These are phyloP conservation scores for Pocota personata DNA, from an alignment of 2,888 invertebrate genomes.

Conservation along the genomic window DNA sequence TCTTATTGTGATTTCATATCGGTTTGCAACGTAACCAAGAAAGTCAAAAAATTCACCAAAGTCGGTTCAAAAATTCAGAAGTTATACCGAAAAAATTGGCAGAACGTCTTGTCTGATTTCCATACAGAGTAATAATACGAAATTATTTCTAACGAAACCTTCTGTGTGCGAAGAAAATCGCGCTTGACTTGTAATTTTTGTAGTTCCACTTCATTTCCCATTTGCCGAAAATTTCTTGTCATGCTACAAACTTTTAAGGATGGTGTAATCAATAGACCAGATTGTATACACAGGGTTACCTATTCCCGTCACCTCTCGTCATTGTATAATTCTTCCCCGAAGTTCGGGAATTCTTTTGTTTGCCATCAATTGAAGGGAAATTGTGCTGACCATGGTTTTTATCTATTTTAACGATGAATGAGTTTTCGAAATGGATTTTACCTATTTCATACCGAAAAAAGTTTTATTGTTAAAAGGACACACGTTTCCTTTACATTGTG, in stretches of 20 bases:
- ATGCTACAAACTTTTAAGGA: neutral
- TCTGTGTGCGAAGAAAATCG: neutral
- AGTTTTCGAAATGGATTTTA: neutral
- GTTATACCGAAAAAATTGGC: too few species aligned
- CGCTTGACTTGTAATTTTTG: neutral
- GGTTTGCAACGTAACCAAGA: too few species aligned
- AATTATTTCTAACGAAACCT: too few species aligned
- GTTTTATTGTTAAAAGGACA: neutral
- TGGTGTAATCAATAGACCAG: neutral
- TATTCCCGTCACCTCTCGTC: neutral
- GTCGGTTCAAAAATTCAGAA: too few species aligned
- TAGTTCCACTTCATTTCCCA: neutral
- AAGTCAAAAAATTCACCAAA: too few species aligned
- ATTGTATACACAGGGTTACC: neutral
- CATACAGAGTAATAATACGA: too few species aligned
- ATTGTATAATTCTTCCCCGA: neutral
- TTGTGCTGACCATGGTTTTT: neutral
- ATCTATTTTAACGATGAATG: conserved; percentile 22
- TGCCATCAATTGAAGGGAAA: neutral
- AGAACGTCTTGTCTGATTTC: too few species aligned
- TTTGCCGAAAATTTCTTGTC: neutral
- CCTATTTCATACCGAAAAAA: neutral
- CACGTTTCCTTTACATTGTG: neutral
- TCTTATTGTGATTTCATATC: too few species aligned
- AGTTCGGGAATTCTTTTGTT: neutral